Evolutionary conservation across 2,888 invertebrate genomes (phyloP).

Genomic region (Temnothorax unifasciatus): DNA sequence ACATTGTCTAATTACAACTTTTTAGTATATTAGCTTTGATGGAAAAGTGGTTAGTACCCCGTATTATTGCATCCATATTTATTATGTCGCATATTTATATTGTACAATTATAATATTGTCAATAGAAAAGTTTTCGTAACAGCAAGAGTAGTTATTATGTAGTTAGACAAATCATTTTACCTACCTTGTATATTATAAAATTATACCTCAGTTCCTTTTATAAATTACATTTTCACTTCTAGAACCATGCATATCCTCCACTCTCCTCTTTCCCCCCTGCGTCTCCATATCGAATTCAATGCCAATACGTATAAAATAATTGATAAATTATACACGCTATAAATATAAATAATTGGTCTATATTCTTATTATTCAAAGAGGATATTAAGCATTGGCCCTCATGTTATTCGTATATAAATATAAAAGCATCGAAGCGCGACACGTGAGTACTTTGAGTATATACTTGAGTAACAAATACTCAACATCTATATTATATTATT

Average conservation of each 20-base stretch:
- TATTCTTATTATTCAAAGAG: conserved; percentile 60
- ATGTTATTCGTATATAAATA: conserved; percentile 26
- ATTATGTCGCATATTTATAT: neutral
- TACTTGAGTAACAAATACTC: neutral
- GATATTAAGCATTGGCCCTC: conserved; percentile 72
- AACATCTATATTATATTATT: neutral
- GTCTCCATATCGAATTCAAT: neutral
- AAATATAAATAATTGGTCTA: conserved; percentile 16
- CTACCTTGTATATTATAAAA: neutral
- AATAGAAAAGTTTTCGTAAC: conserved; percentile 29
- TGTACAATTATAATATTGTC: conserved; percentile 23
- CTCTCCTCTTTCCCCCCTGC: neutral
- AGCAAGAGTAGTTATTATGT: neutral
- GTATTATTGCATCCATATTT: conserved; percentile 15
- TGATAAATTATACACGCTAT: neutral
- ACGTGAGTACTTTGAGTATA: neutral
- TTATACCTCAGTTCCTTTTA: neutral
- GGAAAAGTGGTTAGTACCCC: neutral
- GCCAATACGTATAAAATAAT: conserved; percentile 7
- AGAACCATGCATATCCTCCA: neutral
- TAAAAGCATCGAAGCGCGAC: neutral
- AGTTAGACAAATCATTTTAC: neutral
- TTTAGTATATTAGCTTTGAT: conserved; percentile 1
- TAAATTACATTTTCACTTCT: conserved; percentile 17
- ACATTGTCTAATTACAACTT: conserved; percentile 13